Evolutionary conservation across 2,888 invertebrate genomes (phyloP).

Genomic region (Celastrina argiolus): DNA sequence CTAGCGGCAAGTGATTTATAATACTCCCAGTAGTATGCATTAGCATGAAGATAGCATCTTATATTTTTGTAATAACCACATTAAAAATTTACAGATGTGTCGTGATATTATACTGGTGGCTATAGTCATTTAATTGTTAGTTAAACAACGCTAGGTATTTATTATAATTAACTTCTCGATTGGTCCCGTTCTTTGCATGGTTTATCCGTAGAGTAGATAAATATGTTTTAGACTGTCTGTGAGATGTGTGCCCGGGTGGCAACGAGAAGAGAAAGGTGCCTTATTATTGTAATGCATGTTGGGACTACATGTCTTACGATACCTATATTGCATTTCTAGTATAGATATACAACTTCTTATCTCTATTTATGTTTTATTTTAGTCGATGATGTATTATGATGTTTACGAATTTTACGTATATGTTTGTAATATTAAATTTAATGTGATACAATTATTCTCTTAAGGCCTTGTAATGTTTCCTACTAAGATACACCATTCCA

Average conservation of each 20-base stretch:
- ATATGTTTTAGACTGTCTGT: constrained; percentile 59
- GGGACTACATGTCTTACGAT: constrained; percentile 56
- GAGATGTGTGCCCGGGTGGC: constrained; percentile 35
- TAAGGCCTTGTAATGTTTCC: constrained; percentile 52
- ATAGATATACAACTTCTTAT: constrained; percentile 69
- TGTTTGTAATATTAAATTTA: constrained; percentile 68
- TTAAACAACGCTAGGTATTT: constrained; percentile 58
- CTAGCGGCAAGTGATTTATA: constrained; percentile 23
- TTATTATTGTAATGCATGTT: constrained; percentile 62
- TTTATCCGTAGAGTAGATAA: constrained; percentile 65
- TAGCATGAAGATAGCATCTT: constrained; percentile 8
- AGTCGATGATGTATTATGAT: constrained; percentile 65
- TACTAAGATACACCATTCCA: constrained; percentile 60
- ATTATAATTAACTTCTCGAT: constrained; percentile 45
- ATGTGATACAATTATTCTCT: constrained; percentile 72
- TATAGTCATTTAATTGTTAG: constrained; percentile 51
- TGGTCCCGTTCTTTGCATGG: constrained; percentile 58
- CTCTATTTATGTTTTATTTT: constrained; percentile 66
- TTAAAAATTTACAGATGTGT: constrained; percentile 19
- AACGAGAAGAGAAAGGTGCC: constrained; percentile 60
- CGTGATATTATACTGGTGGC: constrained; percentile 32
- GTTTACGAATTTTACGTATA: constrained; percentile 64
- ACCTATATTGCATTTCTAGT: constrained; percentile 74
- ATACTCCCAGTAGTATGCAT: constrained; percentile 27
- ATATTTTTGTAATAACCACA: constrained; percentile 23